Evolutionary conservation across 2,888 invertebrate genomes (phyloP), one percentile per base, ranked within the genome.

Genomic region (Pheosia gnoma): DNA sequence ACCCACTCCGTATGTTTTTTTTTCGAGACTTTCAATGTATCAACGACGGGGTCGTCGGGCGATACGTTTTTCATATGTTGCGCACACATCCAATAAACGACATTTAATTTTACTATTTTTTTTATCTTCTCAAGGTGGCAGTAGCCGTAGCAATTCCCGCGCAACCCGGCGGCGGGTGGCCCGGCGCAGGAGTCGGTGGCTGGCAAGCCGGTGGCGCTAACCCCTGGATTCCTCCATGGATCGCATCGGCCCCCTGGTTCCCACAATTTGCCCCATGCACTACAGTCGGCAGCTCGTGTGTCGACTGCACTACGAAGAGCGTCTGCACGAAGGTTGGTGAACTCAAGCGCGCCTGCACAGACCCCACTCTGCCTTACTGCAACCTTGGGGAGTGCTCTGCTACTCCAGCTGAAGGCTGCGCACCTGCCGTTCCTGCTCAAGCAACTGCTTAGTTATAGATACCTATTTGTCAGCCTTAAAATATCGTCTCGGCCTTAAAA

Each of bases 311-410:
- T 13, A 93, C 91, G 0, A 91, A 81, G 65, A 55, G 84, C 3
- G 82, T 90, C 10, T 93, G 93, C 80, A 92, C 91, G 0, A 90
- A 90, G 68, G 66, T 91, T 37, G 92, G 93, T 4, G 89, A 87
- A 4, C 68, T 93, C 0, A 80, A 86, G 59, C 82, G 80, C 10
- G 70, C 87, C 8, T 93, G 93, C 74, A 71, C 79, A 3, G 93
- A 93, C 73, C 92, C 93, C 0, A 81, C 87, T 1, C 69, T 87
- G 25, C 93, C 93, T 0, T 84, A 89, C 77, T 93, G 93, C 81
- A 92, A 91, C 77, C 81, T 88, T 9, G 93, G 93, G n/a, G 83
- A 83, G 62, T 93, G 93, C 77, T 92, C 93, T 0, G 92, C 91
- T 7, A 91, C 92, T 0, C 91, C 93, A 0, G 65, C 90, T 1